Conservation (phyloP, 2,888 invertebrate genomes). For the Athripsodes cinereus region DNA sequence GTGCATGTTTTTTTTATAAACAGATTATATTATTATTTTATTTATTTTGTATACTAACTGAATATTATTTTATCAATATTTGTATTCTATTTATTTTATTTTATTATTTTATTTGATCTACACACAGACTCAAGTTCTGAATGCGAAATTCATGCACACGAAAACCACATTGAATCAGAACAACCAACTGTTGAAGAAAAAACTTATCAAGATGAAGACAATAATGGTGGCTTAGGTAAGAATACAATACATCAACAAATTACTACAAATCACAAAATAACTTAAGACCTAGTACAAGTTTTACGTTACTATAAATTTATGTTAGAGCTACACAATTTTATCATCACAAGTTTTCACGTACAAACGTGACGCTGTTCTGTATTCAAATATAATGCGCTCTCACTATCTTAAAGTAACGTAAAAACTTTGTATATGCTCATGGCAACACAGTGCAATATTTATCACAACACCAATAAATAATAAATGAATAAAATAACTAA, state of each 20-base stretch:
- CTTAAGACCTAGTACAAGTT: not conserved
- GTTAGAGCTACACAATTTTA: no score
- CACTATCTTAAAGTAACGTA: no score
- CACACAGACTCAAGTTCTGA: slow-evolving; percentile 58
- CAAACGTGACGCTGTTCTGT: no score
- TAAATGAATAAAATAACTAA: not conserved
- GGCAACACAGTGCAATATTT: not conserved
- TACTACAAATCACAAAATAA: not conserved
- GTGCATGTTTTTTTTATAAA: not conserved
- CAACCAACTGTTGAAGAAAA: slow-evolving; percentile 45
- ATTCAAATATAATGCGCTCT: no score
- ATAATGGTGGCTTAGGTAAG: slow-evolving; percentile 54
- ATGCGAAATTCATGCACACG: slow-evolving; percentile 54
- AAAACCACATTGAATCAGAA: slow-evolving; percentile 42
- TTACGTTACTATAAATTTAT: not conserved
- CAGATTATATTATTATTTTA: not conserved
- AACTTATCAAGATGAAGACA: slow-evolving; percentile 45
- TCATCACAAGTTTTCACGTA: no score
- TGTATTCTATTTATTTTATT: slow-evolving; percentile 28
- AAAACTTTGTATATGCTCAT: no score
- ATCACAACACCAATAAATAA: not conserved
- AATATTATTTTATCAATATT: slow-evolving; percentile 26
- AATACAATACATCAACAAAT: slow-evolving; percentile 11
- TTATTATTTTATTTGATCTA: slow-evolving; percentile 28
- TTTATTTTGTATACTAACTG: not conserved